Evolutionary conservation across 2,113 vertebrate species (phyloP).

Genomic region (Echinops telfairi): DNA sequence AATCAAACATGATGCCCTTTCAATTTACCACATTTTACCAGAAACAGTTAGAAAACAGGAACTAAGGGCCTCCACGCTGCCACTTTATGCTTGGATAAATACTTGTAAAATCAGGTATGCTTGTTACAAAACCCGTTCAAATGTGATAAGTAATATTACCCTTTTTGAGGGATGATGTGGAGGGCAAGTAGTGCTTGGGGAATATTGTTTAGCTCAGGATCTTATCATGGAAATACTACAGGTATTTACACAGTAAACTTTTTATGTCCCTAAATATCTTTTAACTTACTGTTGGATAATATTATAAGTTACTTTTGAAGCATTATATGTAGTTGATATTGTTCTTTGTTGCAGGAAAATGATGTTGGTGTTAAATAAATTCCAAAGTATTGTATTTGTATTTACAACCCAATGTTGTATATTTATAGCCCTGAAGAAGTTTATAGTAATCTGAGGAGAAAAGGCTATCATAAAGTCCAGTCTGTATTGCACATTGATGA

Average conservation of each 20-base stretch:
- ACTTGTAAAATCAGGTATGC: slow-evolving; percentile 90
- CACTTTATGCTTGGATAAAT: slow-evolving; percentile 93
- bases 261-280: slow-evolving; percentile 40
- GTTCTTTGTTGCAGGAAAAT: slow-evolving; percentile 41
- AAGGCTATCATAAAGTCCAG: slow-evolving; percentile 89
- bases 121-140: slow-evolving; percentile 17
- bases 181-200: not conserved
- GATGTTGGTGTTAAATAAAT: not conserved
- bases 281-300: slow-evolving; percentile 53
- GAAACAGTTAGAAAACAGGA: slow-evolving; percentile 90
- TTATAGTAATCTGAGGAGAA: slow-evolving; percentile 85
- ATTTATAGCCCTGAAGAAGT: slow-evolving; percentile 91
- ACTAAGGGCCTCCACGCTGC: slow-evolving; percentile 89
- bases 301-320: slow-evolving; percentile 44
- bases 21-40: slow-evolving; percentile 91
- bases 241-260: slow-evolving; percentile 21
- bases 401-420: slow-evolving; percentile 65
- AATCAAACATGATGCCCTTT: slow-evolving; percentile 91
- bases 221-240: slow-evolving; percentile 48
- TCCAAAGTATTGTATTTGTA: slow-evolving; percentile 54
- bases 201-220: slow-evolving; percentile 40
- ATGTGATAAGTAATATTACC: slow-evolving; percentile 43
- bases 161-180: not conserved
- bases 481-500: slow-evolving; percentile 86
- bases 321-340: slow-evolving; percentile 11